Evolutionary conservation across 2,797 vertebrate genomes (phyloP).

Genomic region (Crenuchus spilurus): DNA sequence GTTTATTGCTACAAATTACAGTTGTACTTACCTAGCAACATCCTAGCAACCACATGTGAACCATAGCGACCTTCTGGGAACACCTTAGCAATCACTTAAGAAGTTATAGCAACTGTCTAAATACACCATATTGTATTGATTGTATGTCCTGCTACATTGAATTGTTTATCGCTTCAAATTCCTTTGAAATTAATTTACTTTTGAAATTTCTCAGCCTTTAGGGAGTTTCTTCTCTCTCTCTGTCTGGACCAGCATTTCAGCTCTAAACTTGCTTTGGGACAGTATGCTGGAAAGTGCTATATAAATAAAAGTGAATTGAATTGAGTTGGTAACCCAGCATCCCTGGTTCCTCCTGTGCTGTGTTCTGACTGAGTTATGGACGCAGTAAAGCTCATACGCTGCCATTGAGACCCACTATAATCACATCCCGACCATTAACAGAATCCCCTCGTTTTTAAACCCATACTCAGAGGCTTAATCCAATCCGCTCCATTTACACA

Average conservation of each 20-base stretch:
- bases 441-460: constrained; percentile 55
- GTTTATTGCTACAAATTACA: too few species aligned
- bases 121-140: too few species aligned
- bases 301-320: constrained; percentile 5
- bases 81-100: too few species aligned
- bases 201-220: too few species aligned
- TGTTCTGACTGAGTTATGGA: constrained; percentile 39
- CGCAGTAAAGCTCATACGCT: constrained; percentile 34
- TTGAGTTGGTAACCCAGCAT: neutral
- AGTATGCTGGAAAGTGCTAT: neutral
- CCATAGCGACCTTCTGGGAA: too few species aligned
- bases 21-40: too few species aligned
- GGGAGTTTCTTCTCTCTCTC: neutral
- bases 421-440: constrained; percentile 55
- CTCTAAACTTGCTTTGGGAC: neutral
- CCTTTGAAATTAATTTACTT: too few species aligned
- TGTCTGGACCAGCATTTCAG: neutral
- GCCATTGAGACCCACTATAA: constrained; percentile 41
- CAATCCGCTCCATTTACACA: constrained; percentile 56
- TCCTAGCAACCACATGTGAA: too few species aligned
- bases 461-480: constrained; percentile 49
- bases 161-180: too few species aligned
- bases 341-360: constrained; percentile 3
- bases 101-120: too few species aligned
- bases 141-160: too few species aligned